These are phyloP conservation scores for Trachelus stipa DNA, from an alignment of 2,888 invertebrate genomes.

Conservation along the genomic window DNA sequence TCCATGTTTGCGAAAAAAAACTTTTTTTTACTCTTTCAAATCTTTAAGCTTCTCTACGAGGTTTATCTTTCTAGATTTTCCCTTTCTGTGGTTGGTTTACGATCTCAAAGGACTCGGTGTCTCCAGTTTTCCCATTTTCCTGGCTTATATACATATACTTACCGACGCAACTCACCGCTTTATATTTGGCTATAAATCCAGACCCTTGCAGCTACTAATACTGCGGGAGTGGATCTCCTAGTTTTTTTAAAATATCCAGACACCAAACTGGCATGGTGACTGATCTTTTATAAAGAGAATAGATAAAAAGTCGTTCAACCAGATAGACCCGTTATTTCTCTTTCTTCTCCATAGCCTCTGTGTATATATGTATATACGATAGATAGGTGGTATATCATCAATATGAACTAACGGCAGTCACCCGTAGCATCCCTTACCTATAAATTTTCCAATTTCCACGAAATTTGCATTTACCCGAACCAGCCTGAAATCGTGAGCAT, in stretches of 20 bases:
- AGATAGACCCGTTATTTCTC: background rate
- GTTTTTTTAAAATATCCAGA: background rate
- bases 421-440: background rate
- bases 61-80: background rate
- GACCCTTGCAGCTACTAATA: background rate
- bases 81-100: background rate
- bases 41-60: background rate
- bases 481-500: constrained; percentile 13
- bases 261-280: background rate
- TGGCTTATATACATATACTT: background rate
- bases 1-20: no score
- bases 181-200: background rate
- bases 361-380: background rate
- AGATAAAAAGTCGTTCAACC: background rate
- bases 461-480: constrained; percentile 10
- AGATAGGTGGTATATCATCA: background rate
- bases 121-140: background rate
- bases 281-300: background rate
- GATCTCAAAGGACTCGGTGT: background rate
- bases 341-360: background rate
- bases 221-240: background rate
- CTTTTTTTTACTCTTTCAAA: background rate
- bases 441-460: background rate
- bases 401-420: background rate
- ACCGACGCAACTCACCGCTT: background rate